Evolutionary conservation across 2,113 vertebrate species (phyloP).

Genomic region (Eulemur rufifrons): DNA sequence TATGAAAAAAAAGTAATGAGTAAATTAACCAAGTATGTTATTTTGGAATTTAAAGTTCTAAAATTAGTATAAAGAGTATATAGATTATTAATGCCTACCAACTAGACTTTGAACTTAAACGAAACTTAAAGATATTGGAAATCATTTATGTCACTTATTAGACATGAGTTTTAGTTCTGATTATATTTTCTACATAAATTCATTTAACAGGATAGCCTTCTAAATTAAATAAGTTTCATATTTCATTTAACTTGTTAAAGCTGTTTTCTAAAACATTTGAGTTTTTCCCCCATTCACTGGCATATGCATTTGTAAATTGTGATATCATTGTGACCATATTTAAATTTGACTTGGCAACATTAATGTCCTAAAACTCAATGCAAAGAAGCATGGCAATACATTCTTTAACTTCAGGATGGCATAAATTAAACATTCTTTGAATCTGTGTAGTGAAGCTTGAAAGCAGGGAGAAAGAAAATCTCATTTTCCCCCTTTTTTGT

Average conservation of each 20-base stretch:
- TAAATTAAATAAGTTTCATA: conserved; percentile 51
- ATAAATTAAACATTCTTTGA: conserved; percentile 63
- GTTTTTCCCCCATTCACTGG: not conserved
- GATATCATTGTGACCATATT: conserved; percentile 59
- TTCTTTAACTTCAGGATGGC: conserved; percentile 57
- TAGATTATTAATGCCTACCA: conserved; percentile 54
- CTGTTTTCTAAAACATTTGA: conserved; percentile 43
- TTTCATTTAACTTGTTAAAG: conserved; percentile 76
- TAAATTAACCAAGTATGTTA: conserved; percentile 59
- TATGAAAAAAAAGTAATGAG: conserved; percentile 68
- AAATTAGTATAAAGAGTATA: conserved; percentile 53
- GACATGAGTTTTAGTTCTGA: conserved; percentile 57
- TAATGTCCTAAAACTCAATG: conserved; percentile 58
- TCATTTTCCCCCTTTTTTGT: conserved; percentile 69
- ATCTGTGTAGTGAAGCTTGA: conserved; percentile 70
- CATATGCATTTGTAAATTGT: conserved; percentile 47
- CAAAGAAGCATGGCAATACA: conserved; percentile 9
- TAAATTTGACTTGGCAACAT: conserved; percentile 59
- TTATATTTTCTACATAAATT: conserved; percentile 51
- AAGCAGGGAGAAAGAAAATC: conserved; percentile 68
- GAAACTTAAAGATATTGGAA: conserved; percentile 34
- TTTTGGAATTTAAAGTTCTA: conserved; percentile 43
- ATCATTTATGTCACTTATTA: conserved; percentile 33
- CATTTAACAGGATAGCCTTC: conserved; percentile 45
- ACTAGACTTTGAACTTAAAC: conserved; percentile 39